Percentiles rank a stretch among this genome's conserved stretches.
These are phyloP conservation scores for Cladorhizidae sp. DNA, from an alignment of 37 sponge, comb jelly and placozoan genomes.

Conservation along the genomic window DNA sequence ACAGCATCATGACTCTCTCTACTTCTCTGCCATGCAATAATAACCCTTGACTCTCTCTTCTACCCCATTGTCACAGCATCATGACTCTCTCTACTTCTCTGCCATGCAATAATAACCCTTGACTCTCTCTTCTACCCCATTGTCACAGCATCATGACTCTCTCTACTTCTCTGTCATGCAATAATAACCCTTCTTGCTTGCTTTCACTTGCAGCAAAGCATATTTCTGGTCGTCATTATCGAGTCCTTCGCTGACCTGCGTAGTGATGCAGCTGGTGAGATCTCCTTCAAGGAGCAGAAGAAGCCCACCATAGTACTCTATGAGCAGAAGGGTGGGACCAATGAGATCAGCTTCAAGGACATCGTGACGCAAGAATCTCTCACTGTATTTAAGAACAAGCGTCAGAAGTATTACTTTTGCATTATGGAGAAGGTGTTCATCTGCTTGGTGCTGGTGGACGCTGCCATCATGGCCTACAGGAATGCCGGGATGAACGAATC, in stretches of 20 bases:
- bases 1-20: too few species aligned
- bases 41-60: too few species aligned
- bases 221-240: slow-evolving; percentile 85
- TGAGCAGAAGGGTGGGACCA: slow-evolving; percentile 1
- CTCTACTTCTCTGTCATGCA: too few species aligned
- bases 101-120: too few species aligned
- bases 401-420: slow-evolving; percentile 2
- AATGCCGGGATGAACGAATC: slow-evolving; percentile 1
- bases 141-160: too few species aligned
- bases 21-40: too few species aligned
- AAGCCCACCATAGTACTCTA: slow-evolving; percentile 50
- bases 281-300: slow-evolving; percentile 5
- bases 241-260: slow-evolving; percentile 81
- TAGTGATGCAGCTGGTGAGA: slow-evolving; percentile 36
- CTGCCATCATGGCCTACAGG: slow-evolving; percentile 46
- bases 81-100: too few species aligned
- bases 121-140: too few species aligned
- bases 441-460: slow-evolving; percentile 61
- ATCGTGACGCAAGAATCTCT: slow-evolving; percentile 26
- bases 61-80: too few species aligned
- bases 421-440: slow-evolving; percentile 51
- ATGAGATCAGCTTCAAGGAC: slow-evolving; percentile 29
- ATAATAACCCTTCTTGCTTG: too few species aligned
- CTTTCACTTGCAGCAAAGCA: slow-evolving; percentile 53
- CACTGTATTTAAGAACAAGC: neutral